A percentile compares a stretch with the other conserved stretches of the same genome.
phyloP scores from a whole-genome alignment of 2,113 vertebrate species.

The Boleophthalmus pectinirostris region DNA sequence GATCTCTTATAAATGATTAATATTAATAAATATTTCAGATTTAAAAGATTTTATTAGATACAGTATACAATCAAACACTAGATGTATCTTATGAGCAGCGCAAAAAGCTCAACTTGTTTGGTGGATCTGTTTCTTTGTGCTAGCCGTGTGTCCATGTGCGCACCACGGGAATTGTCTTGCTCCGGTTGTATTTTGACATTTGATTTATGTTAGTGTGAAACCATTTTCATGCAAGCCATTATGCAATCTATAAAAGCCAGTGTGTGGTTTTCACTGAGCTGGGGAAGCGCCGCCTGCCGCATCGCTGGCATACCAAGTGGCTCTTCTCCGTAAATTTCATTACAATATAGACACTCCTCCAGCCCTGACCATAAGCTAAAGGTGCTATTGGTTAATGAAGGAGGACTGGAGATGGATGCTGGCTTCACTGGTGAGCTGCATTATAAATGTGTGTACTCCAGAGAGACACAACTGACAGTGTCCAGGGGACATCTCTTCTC shows the following conservation, averaged over 20 bases:
- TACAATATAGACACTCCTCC: constrained; percentile 70
- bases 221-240: constrained; percentile 80
- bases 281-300: constrained; percentile 63
- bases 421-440: constrained; percentile 34
- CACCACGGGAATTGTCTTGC: constrained; percentile 74
- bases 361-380: constrained; percentile 73
- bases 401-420: constrained; percentile 63
- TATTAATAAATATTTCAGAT: constrained; percentile 81
- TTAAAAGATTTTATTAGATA: constrained; percentile 80
- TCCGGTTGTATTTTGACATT: constrained; percentile 79
- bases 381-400: constrained; percentile 77
- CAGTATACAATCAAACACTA: constrained; percentile 68
- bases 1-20: constrained; percentile 78
- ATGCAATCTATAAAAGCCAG: constrained; percentile 79
- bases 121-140: constrained; percentile 19
- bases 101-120: constrained; percentile 53
- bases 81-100: constrained; percentile 64
- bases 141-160: constrained; percentile 54
- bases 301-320: constrained; percentile 79
- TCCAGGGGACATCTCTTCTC: constrained; percentile 35
- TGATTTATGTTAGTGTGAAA: constrained; percentile 82
- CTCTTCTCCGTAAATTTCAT: constrained; percentile 78
- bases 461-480: constrained; percentile 50
- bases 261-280: constrained; percentile 74
- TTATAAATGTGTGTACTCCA: constrained; percentile 57